Conservation (phyloP, 2,888 invertebrate genomes). For the Geophilus truncorum region DNA sequence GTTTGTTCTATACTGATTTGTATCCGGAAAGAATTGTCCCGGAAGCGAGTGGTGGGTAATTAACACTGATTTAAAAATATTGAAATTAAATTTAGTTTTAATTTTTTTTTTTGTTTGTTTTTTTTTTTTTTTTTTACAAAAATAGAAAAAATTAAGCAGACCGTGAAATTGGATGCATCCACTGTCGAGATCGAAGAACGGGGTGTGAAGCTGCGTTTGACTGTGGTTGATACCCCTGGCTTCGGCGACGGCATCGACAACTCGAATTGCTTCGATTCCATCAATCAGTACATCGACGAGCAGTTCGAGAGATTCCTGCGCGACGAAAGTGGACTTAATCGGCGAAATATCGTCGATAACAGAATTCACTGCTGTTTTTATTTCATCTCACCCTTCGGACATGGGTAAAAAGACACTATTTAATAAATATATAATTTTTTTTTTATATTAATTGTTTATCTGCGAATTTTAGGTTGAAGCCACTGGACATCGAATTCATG, state of each 20-base stretch:
- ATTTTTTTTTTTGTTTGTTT: not conserved
- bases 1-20: constrained; percentile 86
- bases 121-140: no score
- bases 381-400: constrained; percentile 94
- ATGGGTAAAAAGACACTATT: constrained; percentile 71
- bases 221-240: constrained; percentile 86
- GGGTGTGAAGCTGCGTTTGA: constrained; percentile 85
- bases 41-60: constrained; percentile 69
- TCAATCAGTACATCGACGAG: constrained; percentile 94
- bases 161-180: constrained; percentile 88
- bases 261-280: constrained; percentile 84
- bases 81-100: constrained; percentile 33
- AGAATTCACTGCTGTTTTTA: constrained; percentile 97
- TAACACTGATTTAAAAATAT: constrained; percentile 25
- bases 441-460: no score
- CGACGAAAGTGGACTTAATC: constrained; percentile 91
- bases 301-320: constrained; percentile 88
- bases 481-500: constrained; percentile 92
- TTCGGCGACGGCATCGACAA: constrained; percentile 94
- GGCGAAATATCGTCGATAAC: constrained; percentile 93
- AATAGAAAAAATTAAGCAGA: constrained; percentile 71
- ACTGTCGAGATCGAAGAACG: constrained; percentile 95
- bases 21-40: constrained; percentile 89
- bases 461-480: constrained; percentile 66
- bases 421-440: no score